Percentiles rank a stretch among this genome's conserved stretches.
phyloP scores from a whole-genome alignment of 2,888 invertebrate species.

The Anodontia alba region DNA sequence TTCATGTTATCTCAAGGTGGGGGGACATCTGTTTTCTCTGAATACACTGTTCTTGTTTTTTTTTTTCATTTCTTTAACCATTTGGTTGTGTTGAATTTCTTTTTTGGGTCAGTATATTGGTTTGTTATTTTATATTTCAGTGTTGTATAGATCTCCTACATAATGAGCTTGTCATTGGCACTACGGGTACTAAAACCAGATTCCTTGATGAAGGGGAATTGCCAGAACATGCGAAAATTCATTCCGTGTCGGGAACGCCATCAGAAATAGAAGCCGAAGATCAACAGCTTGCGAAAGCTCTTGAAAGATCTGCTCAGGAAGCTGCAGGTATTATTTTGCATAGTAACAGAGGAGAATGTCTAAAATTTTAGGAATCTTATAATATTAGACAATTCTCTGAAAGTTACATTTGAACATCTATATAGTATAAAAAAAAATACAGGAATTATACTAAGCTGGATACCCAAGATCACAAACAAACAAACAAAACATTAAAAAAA shows the following conservation, averaged over 20 bases:
- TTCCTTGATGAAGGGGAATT: conserved; percentile 93
- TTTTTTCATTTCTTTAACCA: no score
- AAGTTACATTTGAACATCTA: no score
- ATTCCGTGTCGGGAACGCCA: conserved; percentile 47
- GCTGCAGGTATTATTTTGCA: conserved; percentile 65
- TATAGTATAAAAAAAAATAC: no score
- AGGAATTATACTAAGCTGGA: no score
- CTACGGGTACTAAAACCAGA: conserved; percentile 95
- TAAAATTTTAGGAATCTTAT: conserved; percentile 40
- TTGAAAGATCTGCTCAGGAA: conserved; percentile 80
- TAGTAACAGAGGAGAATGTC: no score
- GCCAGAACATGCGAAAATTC: conserved; percentile 93
- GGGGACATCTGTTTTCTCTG: no score
- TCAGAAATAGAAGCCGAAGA: conserved; percentile 74
- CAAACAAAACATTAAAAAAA: no score
- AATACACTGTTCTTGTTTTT: no score
- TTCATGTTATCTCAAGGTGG: no score
- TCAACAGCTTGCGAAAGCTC: conserved; percentile 81
- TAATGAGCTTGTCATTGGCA: conserved; percentile 95
- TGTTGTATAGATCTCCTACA: conserved; percentile 88
- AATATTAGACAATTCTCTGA: neutral
- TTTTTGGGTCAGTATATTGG: no score
- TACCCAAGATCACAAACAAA: no score
- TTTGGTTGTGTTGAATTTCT: no score
- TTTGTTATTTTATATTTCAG: conserved; percentile 59